These are phyloP conservation scores for Gouania willdenowi DNA, from an alignment of 2,797 vertebrate genomes.

Conservation along the genomic window DNA sequence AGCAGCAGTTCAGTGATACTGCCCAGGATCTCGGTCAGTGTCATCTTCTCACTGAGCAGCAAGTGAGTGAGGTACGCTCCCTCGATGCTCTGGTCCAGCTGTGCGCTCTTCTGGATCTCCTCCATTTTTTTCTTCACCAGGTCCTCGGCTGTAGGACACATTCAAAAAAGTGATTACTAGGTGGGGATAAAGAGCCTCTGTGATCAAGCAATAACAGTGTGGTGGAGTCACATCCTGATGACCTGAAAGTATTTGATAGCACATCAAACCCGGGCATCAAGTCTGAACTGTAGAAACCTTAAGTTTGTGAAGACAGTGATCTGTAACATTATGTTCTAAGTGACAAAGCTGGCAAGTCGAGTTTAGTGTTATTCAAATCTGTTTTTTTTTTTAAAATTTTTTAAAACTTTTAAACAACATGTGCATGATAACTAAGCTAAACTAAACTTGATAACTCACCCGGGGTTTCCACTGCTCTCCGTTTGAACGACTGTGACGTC, in stretches of 20 bases:
- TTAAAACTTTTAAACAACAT: too few species aligned
- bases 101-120: slow-evolving; percentile 60
- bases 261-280: not conserved
- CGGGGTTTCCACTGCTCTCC: too few species aligned
- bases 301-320: too few species aligned
- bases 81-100: slow-evolving; percentile 50
- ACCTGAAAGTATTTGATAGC: slow-evolving; percentile 12
- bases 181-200: not conserved
- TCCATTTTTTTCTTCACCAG: slow-evolving; percentile 71
- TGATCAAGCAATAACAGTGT: not conserved
- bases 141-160: slow-evolving; percentile 50
- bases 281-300: slow-evolving; percentile 1
- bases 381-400: too few species aligned
- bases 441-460: too few species aligned
- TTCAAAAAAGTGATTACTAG: not conserved
- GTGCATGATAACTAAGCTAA: too few species aligned
- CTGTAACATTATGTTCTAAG: too few species aligned
- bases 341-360: too few species aligned
- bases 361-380: too few species aligned
- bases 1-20: slow-evolving; percentile 79
- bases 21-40: slow-evolving; percentile 69
- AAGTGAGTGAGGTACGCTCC: slow-evolving; percentile 81
- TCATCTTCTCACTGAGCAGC: slow-evolving; percentile 75
- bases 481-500: too few species aligned
- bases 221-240: slow-evolving; percentile 9